phyloP scores from a whole-genome alignment of 2,113 vertebrate genomes.

The Zosterops lateralis region DNA sequence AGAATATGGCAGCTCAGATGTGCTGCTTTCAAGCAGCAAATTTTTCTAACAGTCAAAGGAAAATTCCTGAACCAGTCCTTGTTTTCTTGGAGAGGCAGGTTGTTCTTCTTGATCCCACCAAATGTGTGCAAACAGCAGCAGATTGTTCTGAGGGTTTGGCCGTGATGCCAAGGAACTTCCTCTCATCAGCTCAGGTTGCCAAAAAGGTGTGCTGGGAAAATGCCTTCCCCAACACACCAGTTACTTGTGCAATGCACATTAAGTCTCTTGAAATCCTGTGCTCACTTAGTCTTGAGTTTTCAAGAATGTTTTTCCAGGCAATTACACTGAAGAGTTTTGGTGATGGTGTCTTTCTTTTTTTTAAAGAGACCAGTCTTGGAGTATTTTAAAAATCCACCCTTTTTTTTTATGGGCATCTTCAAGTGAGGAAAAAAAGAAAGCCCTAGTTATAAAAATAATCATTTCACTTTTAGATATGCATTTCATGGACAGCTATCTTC shows the following conservation, averaged over 20 bases:
- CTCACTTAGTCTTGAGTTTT: not conserved
- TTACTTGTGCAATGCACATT: not conserved
- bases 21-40: not conserved
- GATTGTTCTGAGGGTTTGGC: not conserved
- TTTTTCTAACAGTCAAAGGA: not conserved
- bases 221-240: not conserved
- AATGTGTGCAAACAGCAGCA: not conserved
- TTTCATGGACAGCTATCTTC: not conserved
- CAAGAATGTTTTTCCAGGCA: not conserved
- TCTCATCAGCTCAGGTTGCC: not conserved
- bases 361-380: not conserved
- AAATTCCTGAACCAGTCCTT: not conserved
- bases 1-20: not conserved
- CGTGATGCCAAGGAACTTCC: fast-evolving
- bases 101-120: not conserved
- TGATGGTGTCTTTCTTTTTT: not conserved
- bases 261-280: not conserved
- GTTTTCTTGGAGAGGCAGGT: not conserved
- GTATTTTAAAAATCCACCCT: not conserved
- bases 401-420: not conserved
- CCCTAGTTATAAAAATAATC: not conserved
- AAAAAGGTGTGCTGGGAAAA: not conserved
- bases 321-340: not conserved
- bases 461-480: not conserved
- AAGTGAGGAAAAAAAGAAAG: not conserved